Percentiles rank a stretch among this genome's conserved stretches.
Conservation (phyloP, 2,888 invertebrate species). For the Heliconius hortense region DNA sequence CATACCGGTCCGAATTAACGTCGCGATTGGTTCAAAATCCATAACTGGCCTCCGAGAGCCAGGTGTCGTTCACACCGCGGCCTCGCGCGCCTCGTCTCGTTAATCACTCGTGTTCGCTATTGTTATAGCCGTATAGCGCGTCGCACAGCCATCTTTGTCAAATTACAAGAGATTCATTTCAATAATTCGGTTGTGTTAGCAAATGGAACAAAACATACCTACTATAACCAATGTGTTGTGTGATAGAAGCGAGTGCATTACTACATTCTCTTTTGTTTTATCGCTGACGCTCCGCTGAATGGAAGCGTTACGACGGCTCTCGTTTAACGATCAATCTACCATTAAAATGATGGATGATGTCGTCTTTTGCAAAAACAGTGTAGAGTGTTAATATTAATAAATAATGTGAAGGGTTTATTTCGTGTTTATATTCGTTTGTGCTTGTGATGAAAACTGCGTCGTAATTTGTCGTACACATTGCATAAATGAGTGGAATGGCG, state of each 20-base stretch:
- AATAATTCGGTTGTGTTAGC: constrained; percentile 64
- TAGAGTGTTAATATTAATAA: constrained; percentile 72
- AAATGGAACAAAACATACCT: constrained; percentile 68
- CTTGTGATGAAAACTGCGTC: constrained; percentile 76
- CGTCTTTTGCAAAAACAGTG: constrained; percentile 76
- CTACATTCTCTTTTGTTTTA: constrained; percentile 80
- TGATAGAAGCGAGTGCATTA: constrained; percentile 64
- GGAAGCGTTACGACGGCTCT: constrained; percentile 72
- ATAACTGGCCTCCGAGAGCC: constrained; percentile 81
- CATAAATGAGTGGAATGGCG: constrained; percentile 81
- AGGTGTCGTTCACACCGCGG: constrained; percentile 83
- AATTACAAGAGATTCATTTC: constrained; percentile 76
- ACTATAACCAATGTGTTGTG: constrained; percentile 62
- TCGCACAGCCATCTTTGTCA: constrained; percentile 81
- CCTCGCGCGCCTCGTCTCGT: constrained; percentile 81
- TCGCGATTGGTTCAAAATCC: constrained; percentile 82
- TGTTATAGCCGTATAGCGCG: constrained; percentile 68
- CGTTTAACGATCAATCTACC: constrained; percentile 75
- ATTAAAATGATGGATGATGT: constrained; percentile 80
- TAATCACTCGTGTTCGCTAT: constrained; percentile 81
- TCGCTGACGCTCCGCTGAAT: constrained; percentile 75
- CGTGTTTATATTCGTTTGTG: constrained; percentile 69
- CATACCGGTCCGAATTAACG: constrained; percentile 81
- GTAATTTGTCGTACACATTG: constrained; percentile 80
- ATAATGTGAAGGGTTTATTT: constrained; percentile 73